Percentiles rank a stretch among this genome's conserved stretches.
phyloP scores from a whole-genome alignment of 2,113 vertebrate genomes.

The Cricetomys ansorgei region DNA sequence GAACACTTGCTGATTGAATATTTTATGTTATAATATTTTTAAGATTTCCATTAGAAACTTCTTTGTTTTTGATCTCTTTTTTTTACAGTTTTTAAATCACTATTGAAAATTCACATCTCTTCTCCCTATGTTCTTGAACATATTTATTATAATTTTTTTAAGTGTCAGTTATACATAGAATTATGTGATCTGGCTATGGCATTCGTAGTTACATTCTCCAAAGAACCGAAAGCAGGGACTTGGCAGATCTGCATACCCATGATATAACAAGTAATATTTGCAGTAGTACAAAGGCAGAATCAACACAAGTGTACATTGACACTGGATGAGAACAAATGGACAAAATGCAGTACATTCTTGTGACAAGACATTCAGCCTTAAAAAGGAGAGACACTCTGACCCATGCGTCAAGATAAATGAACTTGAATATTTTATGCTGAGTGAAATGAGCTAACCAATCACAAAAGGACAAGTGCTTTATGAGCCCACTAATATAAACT shows the following conservation, averaged over 20 bases:
- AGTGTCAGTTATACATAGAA: neutral
- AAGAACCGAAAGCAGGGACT: neutral
- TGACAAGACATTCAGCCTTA: neutral
- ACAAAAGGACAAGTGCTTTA: neutral
- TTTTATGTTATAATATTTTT: slow-evolving; percentile 19
- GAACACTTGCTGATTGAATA: neutral
- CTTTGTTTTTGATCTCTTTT: neutral
- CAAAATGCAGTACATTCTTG: neutral
- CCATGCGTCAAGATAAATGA: neutral
- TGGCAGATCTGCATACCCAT: neutral
- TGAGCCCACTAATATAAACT: neutral
- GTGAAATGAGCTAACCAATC: neutral
- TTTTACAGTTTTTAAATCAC: neutral
- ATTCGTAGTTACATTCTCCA: neutral
- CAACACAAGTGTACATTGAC: neutral
- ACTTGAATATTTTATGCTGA: neutral
- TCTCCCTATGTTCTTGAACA: slow-evolving; percentile 19
- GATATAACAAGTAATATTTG: neutral
- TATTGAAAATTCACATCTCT: slow-evolving; percentile 26
- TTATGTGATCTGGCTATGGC: neutral
- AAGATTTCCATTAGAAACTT: slow-evolving; percentile 12
- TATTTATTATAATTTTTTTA: neutral
- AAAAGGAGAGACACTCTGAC: neutral
- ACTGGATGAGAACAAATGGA: neutral
- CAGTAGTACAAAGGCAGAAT: neutral